These are phyloP conservation scores for Diadema setosum DNA, from an alignment of 35 echinoderm and acorn worm species.

Conservation along the genomic window DNA sequence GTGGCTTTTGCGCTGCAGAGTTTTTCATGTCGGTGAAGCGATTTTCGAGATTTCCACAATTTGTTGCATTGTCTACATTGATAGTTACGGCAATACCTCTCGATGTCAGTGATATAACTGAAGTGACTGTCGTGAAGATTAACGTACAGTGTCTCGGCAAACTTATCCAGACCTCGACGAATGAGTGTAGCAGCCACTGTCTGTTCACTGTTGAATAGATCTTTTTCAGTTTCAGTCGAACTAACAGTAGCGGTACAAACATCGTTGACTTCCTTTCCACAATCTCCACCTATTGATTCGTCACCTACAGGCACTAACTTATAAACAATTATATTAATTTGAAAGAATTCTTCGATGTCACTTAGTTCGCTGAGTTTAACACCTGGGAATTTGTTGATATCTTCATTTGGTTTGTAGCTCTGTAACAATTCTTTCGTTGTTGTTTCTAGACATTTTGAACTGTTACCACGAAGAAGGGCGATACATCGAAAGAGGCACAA, in stretches of 20 bases:
- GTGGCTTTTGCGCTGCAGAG: background rate
- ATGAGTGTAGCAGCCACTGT: background rate
- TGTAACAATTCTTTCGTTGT: background rate
- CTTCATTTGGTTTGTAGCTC: background rate
- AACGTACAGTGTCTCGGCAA: slow-evolving; percentile 25
- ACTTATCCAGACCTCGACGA: background rate
- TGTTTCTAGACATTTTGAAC: background rate
- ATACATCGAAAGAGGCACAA: slow-evolving; percentile 41
- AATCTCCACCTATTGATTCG: too few species aligned
- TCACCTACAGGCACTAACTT: background rate
- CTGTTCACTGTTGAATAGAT: background rate
- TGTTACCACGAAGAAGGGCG: background rate
- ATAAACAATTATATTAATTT: slow-evolving; percentile 10
- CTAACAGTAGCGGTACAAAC: background rate
- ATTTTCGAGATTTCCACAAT: background rate
- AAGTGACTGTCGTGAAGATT: slow-evolving; percentile 48
- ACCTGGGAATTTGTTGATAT: background rate
- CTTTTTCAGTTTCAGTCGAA: background rate
- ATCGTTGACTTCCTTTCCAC: too few species aligned
- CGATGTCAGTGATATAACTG: slow-evolving; percentile 48
- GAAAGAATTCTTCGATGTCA: background rate
- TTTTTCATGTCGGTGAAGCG: slow-evolving; percentile 20
- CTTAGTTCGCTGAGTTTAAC: background rate
- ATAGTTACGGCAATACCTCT: slow-evolving; percentile 21
- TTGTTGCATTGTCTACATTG: slow-evolving; percentile 11